Evolutionary conservation across 2,888 invertebrate genomes (phyloP), one percentile per base, ranked within the genome.

Genomic region (Megalurothrips usitatus): DNA sequence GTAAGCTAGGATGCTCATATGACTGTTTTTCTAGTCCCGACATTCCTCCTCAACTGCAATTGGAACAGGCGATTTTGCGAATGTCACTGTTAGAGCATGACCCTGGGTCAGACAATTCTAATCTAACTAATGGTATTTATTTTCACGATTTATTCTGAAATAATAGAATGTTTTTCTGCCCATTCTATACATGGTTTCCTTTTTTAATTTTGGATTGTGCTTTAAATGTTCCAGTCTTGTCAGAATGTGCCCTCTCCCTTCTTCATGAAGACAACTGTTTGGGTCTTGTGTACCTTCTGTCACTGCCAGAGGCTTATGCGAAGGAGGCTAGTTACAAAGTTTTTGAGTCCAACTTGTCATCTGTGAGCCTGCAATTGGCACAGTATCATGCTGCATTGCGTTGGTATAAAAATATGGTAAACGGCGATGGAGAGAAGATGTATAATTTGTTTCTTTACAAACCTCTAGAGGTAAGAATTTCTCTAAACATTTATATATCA

Each of bases 221-320:
- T 83, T 82, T 82, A 79, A 80, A 79, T 82, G 82, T 86, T 85
- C 26, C 83, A 88, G 88, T 90, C 49, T 85, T 90, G 79, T 84
- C 89, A 28, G 88, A 90, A 84, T 86, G 90, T 81, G 89, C 89
- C 14, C 86, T 87, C 81, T 85, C 88, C 81, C 86, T 88, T 14
- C 84, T 91, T 79, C 85, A 87, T 26, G 88, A 89, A 84, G 91
- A 91, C 83, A 87, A 89, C 84, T 85, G 87, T 1, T 85, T 90
- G 75, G 89, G 90, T 19, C 85, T 91, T 82, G 87, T 89, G 1
- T 89, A 89, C 84, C 86, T 91, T 28, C 84, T 90, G 82, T 87
- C 88, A 80, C 83, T 90, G 49, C 85, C 87, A 47, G 85, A 87
- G 85, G 83, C 84, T 49, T 79, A 82, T 14, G 84, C 84, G 48